Percentiles rank a stretch among this genome's conserved stretches.
Conservation (phyloP, 2,113 vertebrate genomes). For the Arvicanthis niloticus region DNA sequence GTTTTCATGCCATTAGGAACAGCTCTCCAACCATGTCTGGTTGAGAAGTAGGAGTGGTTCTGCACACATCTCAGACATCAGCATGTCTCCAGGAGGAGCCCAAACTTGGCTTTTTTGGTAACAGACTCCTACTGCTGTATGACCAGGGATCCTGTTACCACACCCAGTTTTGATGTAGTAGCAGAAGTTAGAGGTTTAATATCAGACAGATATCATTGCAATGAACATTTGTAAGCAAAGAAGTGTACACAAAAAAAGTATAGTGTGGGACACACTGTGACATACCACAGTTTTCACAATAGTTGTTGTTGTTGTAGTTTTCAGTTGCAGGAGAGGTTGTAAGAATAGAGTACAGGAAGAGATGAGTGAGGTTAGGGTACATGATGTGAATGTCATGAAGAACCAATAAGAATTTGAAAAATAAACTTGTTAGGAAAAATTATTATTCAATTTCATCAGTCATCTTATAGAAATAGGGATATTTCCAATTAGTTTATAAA, state of each 20-base stretch:
- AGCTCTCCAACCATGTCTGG: background rate
- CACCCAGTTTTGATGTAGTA: background rate
- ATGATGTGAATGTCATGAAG: background rate
- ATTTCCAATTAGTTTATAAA: slow-evolving; percentile 22
- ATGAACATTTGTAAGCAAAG: background rate
- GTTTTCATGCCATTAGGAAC: background rate
- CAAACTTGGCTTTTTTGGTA: background rate
- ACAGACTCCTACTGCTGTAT: background rate
- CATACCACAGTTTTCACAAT: background rate
- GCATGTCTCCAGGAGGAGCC: background rate
- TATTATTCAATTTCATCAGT: slow-evolving; percentile 34
- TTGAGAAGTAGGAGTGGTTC: background rate
- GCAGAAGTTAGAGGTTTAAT: background rate
- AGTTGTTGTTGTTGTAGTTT: background rate
- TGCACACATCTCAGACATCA: background rate
- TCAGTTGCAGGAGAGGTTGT: background rate
- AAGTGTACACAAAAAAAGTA: background rate
- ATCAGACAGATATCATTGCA: background rate
- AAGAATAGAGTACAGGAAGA: background rate
- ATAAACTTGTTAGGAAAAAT: background rate
- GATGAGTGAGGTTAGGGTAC: background rate
- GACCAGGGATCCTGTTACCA: background rate
- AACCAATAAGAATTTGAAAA: background rate
- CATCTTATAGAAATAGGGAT: slow-evolving; percentile 1
- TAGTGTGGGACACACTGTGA: background rate